phyloP scores from a whole-genome alignment of 2,113 vertebrate genomes.

The Colinus virginianus region DNA sequence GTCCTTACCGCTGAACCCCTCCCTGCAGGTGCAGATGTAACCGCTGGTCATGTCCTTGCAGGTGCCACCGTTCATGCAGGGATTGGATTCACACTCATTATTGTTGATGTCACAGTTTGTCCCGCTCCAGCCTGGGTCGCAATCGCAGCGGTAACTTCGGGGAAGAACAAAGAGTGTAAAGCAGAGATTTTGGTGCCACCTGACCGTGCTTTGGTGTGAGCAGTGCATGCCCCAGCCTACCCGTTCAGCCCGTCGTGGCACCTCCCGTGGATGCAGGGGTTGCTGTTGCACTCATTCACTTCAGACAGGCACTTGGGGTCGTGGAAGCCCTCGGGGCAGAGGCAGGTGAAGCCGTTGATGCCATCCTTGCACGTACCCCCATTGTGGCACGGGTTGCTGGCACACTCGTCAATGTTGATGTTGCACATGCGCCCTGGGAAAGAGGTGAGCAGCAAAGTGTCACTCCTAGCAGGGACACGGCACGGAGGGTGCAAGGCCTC shows the following conservation, averaged over 20 bases:
- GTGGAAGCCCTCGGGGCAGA: constrained; percentile 91
- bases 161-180: background rate
- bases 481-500: accelerated
- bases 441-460: background rate
- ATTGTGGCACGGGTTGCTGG: constrained; percentile 88
- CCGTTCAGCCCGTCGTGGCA: constrained; percentile 91
- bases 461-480: accelerated
- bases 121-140: constrained; percentile 92
- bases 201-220: background rate
- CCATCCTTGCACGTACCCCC: constrained; percentile 91
- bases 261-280: constrained; percentile 91
- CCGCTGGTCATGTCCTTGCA: constrained; percentile 96
- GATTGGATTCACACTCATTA: constrained; percentile 94
- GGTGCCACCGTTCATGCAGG: constrained; percentile 93
- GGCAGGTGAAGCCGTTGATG: constrained; percentile 88
- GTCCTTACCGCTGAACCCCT: constrained; percentile 92
- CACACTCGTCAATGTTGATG: constrained; percentile 92
- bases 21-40: constrained; percentile 91
- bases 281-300: constrained; percentile 93
- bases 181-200: accelerated
- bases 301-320: constrained; percentile 91
- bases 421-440: constrained; percentile 89
- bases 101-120: constrained; percentile 94
- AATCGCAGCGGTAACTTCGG: constrained; percentile 89
- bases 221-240: constrained; percentile 63